Evolutionary conservation across 2,888 invertebrate genomes (phyloP), one percentile per base, ranked within the genome.

Genomic region (Notocelia uddmanniana): DNA sequence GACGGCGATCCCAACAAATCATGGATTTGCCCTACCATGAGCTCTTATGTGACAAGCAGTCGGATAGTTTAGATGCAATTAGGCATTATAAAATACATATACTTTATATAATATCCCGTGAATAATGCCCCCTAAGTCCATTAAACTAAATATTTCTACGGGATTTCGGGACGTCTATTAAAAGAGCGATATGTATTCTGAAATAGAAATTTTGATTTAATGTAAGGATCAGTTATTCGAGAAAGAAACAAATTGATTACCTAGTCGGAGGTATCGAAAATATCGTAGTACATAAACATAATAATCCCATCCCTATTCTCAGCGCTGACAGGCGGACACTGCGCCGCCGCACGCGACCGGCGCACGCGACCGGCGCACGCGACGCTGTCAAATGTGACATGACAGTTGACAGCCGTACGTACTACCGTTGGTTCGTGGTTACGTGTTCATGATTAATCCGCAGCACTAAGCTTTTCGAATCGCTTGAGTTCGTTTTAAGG

Each of bases 301-400:
- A 13, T 13, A 37, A 5, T 45, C n/a, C n/a, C 45, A 45, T n/a
- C n/a, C 45, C 45, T 45, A n/a, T 3, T 26, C n/a, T 21, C 26
- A 55, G 26, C 26, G 26, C 26, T 9, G 13, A 26, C n/a, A n/a
- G n/a, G 45, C 45, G 45, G 45, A 45, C 45, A 13, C 45, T 45
- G 45, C 45, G 45, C 6, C 45, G 45, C 3, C 26, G 2, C 55
- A 55, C 54, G 54, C 54, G 54, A 21, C 52, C 37, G 37, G 15
- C 21, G 1, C 52, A 52, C 52, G 52, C 54, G 23, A 26, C n/a
- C 26, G 13, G 54, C 26, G 26, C 54, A 55, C 55, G 55, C 55
- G 55, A 55, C 26, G 55, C 55, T 15, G 2, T 13, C 23, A 15
- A 15, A n/a, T 31, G 1, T 15, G 13, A 55, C 55, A n/a, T 26